phyloP scores from a whole-genome alignment of 1,140 invertebrate species.

The Whitmania pigra region DNA sequence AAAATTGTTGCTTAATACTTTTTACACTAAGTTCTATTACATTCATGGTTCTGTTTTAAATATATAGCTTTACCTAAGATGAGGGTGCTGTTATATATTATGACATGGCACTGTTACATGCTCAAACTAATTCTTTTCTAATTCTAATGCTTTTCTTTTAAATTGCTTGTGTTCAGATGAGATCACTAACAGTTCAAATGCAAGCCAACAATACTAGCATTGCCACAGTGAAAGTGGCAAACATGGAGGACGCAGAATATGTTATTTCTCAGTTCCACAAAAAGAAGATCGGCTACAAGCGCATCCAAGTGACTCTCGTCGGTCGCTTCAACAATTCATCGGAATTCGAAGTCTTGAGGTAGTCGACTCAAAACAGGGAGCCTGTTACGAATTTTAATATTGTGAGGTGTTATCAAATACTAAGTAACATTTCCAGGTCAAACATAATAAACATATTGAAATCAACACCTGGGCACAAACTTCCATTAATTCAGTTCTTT shows the following conservation, averaged over 20 bases:
- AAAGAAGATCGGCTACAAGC: slow-evolving; percentile 65
- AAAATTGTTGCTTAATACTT: not conserved
- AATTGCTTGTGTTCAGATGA: slow-evolving; percentile 45
- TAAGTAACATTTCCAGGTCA: slow-evolving; percentile 37
- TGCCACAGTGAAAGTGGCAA: slow-evolving; percentile 55
- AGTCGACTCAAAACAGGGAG: too few species aligned
- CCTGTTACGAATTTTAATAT: too few species aligned
- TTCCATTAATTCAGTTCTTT: slow-evolving; percentile 72
- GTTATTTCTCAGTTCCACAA: slow-evolving; percentile 70
- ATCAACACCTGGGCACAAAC: slow-evolving; percentile 60
- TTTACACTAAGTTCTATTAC: not conserved
- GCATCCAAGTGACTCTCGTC: slow-evolving; percentile 64
- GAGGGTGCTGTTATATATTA: too few species aligned
- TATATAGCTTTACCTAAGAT: too few species aligned
- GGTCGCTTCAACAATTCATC: slow-evolving; percentile 33
- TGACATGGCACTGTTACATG: not conserved
- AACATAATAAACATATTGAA: slow-evolving; percentile 48
- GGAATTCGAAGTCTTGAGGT: not conserved
- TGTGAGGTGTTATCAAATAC: not conserved
- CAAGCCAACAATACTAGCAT: slow-evolving; percentile 58
- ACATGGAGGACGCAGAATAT: slow-evolving; percentile 59
- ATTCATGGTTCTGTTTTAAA: not conserved
- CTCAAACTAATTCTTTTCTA: not conserved
- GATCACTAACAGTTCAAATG: slow-evolving; percentile 53
- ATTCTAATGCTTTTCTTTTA: not conserved